Conservation (phyloP, 2,113 vertebrate species). For the Verasper variegatus region DNA sequence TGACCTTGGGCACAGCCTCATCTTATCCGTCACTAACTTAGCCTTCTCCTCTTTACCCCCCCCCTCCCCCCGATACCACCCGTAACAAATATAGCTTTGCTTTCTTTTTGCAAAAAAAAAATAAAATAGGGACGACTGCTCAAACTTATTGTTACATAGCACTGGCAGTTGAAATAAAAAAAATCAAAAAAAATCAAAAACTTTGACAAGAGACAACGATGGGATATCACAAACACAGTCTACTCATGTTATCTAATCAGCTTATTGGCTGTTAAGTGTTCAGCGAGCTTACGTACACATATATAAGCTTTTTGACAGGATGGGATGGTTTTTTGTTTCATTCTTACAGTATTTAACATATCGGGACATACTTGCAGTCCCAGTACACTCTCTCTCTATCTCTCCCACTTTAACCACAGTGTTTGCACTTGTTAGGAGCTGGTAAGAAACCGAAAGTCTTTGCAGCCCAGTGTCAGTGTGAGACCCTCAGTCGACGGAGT, state of each 20-base stretch:
- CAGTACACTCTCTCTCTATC: conserved; percentile 18
- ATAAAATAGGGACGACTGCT: background rate
- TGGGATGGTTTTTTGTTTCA: conserved; percentile 76
- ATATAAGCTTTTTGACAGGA: conserved; percentile 87
- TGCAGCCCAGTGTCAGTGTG: conserved; percentile 33
- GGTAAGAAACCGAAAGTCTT: conserved; percentile 30
- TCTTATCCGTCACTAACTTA: conserved; percentile 65
- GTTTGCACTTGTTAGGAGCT: conserved; percentile 39
- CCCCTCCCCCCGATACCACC: conserved; percentile 61
- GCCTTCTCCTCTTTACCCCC: conserved; percentile 77
- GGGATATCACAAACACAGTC: conserved; percentile 77
- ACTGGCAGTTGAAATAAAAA: conserved; percentile 24
- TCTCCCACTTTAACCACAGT: conserved; percentile 28
- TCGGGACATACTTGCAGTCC: background rate
- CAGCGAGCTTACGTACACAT: conserved; percentile 82
- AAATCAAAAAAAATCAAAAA: too few relatives aligned
- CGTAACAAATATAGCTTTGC: conserved; percentile 52
- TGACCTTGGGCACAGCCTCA: conserved; percentile 57
- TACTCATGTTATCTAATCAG: conserved; percentile 81
- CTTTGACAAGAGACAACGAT: background rate
- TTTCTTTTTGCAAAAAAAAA: conserved; percentile 28
- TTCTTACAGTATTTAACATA: conserved; percentile 78
- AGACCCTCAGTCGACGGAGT: conserved; percentile 44
- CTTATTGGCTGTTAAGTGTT: conserved; percentile 86
- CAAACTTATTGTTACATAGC: conserved; percentile 45